phyloP scores from a whole-genome alignment of 2,113 vertebrate species.

The Hyla sarda region DNA sequence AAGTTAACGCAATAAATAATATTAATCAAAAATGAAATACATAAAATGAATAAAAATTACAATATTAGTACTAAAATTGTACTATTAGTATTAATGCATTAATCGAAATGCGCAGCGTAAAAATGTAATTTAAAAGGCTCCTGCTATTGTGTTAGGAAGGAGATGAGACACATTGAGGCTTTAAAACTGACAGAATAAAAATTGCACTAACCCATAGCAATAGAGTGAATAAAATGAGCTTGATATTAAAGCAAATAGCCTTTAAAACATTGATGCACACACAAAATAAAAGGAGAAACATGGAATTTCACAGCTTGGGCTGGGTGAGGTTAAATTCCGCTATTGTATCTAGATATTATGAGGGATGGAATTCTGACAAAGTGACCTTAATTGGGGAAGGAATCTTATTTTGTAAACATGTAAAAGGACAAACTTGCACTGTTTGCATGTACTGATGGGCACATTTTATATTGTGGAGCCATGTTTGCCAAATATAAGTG shows the following conservation, averaged over 20 bases:
- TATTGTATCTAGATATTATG: background rate
- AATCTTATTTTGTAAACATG: too few relatives aligned
- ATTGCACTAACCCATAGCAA: background rate
- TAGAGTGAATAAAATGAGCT: background rate
- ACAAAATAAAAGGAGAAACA: background rate
- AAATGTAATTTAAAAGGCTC: constrained; percentile 12
- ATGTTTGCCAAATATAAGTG: too few relatives aligned
- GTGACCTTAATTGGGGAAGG: background rate
- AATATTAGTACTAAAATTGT: constrained; percentile 17
- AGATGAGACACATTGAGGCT: constrained; percentile 1
- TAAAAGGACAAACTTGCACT: too few relatives aligned
- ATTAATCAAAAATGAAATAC: constrained; percentile 26
- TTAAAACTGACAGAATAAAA: constrained; percentile 11
- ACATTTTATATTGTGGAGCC: too few relatives aligned
- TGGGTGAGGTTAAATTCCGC: background rate
- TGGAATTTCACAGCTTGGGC: background rate
- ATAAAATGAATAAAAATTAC: constrained; percentile 30
- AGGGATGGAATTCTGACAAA: background rate
- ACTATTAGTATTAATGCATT: constrained; percentile 22
- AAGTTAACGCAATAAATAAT: constrained; percentile 14
- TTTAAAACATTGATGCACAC: background rate
- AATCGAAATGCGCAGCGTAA: constrained; percentile 13
- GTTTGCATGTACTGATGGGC: too few relatives aligned
- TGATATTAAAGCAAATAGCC: background rate
- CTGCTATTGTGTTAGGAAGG: background rate